Conservation (phyloP, 2,888 invertebrate species). For the Himalopsyche japonica region DNA sequence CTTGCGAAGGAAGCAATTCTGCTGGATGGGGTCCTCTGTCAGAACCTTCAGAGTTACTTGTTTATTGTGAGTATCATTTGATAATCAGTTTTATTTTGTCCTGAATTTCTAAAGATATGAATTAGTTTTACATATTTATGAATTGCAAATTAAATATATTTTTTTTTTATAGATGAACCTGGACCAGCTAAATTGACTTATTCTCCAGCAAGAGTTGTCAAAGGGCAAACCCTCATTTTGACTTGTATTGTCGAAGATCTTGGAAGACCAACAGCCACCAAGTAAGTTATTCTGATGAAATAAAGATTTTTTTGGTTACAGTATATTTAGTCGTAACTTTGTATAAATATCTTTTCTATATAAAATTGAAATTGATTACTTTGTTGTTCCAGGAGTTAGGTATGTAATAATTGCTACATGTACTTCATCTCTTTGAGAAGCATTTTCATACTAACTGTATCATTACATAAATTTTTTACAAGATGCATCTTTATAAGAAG, state of each 20-base stretch:
- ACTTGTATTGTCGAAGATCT: conserved; percentile 81
- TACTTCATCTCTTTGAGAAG: no score
- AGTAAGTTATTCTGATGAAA: conserved; percentile 44
- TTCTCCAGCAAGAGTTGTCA: conserved; percentile 76
- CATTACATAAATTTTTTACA: no score
- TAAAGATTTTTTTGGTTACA: no score
- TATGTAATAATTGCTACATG: no score
- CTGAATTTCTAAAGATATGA: background rate
- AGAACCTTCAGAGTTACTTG: conserved; percentile 74
- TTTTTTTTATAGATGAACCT: conserved; percentile 70
- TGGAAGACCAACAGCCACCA: conserved; percentile 76
- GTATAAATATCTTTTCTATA: no score
- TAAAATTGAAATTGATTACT: no score
- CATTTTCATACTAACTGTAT: no score
- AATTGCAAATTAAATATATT: background rate
- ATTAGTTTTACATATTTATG: background rate
- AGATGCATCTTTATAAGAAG: no score
- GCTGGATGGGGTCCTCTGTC: conserved; percentile 88
- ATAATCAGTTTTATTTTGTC: background rate
- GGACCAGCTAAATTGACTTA: conserved; percentile 78
- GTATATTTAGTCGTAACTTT: no score
- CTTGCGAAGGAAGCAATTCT: conserved; percentile 86
- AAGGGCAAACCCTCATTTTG: conserved; percentile 80
- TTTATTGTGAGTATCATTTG: conserved; percentile 70
- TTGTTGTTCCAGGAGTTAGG: no score